Evolutionary conservation across 2,797 vertebrate species (phyloP).

Genomic region (Anolis apletophallus): DNA sequence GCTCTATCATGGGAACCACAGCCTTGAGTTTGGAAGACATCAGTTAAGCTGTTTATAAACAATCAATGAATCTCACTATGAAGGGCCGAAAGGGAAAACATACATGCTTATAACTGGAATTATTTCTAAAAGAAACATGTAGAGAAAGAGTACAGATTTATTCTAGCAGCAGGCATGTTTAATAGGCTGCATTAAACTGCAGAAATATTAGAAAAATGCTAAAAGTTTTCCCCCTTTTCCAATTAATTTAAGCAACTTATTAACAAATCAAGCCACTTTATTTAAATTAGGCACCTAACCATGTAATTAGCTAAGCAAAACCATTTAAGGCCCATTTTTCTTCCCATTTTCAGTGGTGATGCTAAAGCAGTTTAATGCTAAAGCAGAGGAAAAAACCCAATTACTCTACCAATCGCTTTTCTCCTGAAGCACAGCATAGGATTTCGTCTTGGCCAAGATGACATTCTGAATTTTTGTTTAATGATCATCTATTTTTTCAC

Average conservation of each 20-base stretch:
- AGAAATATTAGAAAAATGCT: slow-evolving; percentile 26
- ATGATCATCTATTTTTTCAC: slow-evolving; percentile 41
- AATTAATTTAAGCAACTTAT: slow-evolving; percentile 62
- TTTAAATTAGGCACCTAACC: slow-evolving; percentile 55
- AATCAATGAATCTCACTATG: slow-evolving; percentile 3
- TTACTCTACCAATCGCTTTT: slow-evolving; percentile 31
- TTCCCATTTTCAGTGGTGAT: slow-evolving; percentile 44
- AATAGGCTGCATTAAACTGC: background rate
- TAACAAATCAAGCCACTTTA: slow-evolving; percentile 59
- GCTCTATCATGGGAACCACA: too few species aligned
- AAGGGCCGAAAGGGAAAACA: background rate
- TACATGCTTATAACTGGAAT: background rate
- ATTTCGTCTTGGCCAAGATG: slow-evolving; percentile 19
- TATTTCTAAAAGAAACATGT: background rate
- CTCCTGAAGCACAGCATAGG: background rate
- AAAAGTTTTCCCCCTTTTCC: background rate
- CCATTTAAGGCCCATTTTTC: slow-evolving; percentile 57
- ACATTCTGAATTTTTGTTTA: slow-evolving; percentile 44
- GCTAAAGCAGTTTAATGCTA: slow-evolving; percentile 31
- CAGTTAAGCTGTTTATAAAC: too few species aligned
- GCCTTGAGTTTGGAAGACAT: too few species aligned
- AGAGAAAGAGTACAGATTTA: background rate
- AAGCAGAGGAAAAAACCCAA: slow-evolving; percentile 6
- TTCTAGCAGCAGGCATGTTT: background rate
- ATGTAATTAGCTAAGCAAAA: slow-evolving; percentile 65